phyloP scores from a whole-genome alignment of 1,140 invertebrate genomes.

The Branchinecta lindahli region DNA sequence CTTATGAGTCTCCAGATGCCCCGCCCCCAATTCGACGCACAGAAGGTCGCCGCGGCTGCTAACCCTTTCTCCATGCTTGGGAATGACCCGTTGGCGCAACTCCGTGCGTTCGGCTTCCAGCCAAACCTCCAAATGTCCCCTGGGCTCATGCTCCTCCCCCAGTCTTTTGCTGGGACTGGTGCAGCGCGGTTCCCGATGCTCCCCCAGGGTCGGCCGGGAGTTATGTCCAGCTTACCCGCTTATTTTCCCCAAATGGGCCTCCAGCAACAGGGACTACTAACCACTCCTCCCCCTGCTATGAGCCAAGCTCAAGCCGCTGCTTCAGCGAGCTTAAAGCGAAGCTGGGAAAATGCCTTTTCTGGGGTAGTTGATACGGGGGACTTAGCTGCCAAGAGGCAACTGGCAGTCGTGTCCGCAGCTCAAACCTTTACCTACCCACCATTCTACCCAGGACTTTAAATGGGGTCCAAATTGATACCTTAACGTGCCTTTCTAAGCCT shows the following conservation, averaged over 20 bases:
- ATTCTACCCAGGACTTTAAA: background rate
- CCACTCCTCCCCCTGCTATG: slow-evolving; percentile 19
- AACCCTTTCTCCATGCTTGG: background rate
- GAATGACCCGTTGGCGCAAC: background rate
- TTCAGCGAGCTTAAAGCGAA: slow-evolving; percentile 32
- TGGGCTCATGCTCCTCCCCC: slow-evolving; percentile 21
- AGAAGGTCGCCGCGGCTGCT: slow-evolving; percentile 9
- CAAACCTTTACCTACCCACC: slow-evolving; percentile 22
- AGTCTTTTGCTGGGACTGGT: slow-evolving; percentile 19
- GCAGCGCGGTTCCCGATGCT: background rate
- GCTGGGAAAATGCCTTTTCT: slow-evolving; percentile 32
- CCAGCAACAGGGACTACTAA: slow-evolving; percentile 14
- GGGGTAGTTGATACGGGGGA: slow-evolving; percentile 25
- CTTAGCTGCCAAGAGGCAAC: background rate
- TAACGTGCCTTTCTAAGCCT: no score
- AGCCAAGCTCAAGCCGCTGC: slow-evolving; percentile 22
- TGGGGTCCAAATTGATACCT: background rate
- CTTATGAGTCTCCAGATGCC: slow-evolving; percentile 20
- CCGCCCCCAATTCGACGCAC: slow-evolving; percentile 8
- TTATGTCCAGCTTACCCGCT: background rate
- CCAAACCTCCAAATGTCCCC: slow-evolving; percentile 19
- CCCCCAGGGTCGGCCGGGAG: slow-evolving; percentile 11
- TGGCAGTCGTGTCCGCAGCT: slow-evolving; percentile 25
- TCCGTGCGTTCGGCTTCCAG: background rate
- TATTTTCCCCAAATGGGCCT: background rate